Evolutionary conservation across 2,888 invertebrate species (phyloP).

Genomic region (Neoaliturus tenellus): DNA sequence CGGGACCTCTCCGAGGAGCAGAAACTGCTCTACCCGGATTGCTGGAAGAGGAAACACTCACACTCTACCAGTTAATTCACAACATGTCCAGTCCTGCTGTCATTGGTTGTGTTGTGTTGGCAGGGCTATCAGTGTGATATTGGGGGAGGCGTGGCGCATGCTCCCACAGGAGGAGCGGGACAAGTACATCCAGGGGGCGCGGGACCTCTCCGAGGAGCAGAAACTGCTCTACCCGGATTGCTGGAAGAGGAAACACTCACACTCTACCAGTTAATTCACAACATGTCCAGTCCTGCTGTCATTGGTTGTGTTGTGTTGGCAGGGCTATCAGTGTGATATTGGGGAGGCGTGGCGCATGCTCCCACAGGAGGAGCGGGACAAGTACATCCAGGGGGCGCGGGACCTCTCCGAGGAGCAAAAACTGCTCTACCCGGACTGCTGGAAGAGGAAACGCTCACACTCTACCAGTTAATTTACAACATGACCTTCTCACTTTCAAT

Average conservation of each 20-base stretch:
- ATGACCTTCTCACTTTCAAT: background rate
- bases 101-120: no score
- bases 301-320: conserved; percentile 52
- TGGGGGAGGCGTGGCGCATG: conserved; percentile 73
- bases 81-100: no score
- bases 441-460: conserved; percentile 73
- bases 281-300: no score
- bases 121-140: conserved; percentile 74
- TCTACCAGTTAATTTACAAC: conserved; percentile 68
- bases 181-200: conserved; percentile 71
- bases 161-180: conserved; percentile 71
- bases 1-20: conserved; percentile 72
- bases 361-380: conserved; percentile 70
- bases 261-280: conserved; percentile 68
- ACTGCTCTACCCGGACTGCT: conserved; percentile 73
- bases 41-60: conserved; percentile 74
- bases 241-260: conserved; percentile 74
- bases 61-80: conserved; percentile 69
- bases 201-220: conserved; percentile 72
- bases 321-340: conserved; percentile 74
- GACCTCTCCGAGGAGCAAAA: conserved; percentile 73
- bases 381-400: conserved; percentile 72
- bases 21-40: conserved; percentile 73
- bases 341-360: conserved; percentile 74
- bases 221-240: conserved; percentile 74